Base-by-base conservation (phyloP, 92 coral and sea anemone species). In the Parazoanthus swiftii region DNA sequence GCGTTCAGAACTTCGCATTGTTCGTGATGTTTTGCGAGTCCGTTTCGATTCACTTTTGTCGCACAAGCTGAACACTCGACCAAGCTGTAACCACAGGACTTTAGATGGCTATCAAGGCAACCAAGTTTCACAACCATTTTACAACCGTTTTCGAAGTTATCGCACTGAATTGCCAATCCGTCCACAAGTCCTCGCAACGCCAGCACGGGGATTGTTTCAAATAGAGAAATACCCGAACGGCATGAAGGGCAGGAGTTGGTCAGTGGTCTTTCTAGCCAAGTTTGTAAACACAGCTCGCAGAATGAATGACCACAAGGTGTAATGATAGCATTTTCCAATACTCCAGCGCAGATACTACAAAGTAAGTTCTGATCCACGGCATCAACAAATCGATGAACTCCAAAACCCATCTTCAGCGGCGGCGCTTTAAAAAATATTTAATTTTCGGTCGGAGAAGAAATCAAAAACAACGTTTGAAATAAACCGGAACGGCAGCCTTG, bases 241-340 rank as follows among this genome's bases (percentile, higher is more conserved):
- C 99, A 97, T 8, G 95, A 91, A 35, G 99, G 99, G 79, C 99
- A 97, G 0, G 97, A 81, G n/a, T 86, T 86, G 20, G 93, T 93
- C 86, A 92, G 92, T 18, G 99, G 98, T 74, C 98, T 90, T 36
- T 91, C 94, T 18, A 97, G 89, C 99, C 99, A 97, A 25, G 91
- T 97, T 84, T 97, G 92, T 68, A 97, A 86, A 83, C 99, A 97
- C 68, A 89, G 81, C 77, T 94, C 95, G 85, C 99, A 97, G 85
- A 95, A 97, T 65, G 97, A 94, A 86, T 97, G 99, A 8, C 99
- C 99, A 80, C 99, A 97, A 37, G 96, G 96, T 63, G 99, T 95
- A 56, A 95, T 92, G 14, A 95, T 93, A 33, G 99, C 98, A 48
- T 95, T 89, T 91, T 97, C 94, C 23, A 97, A 77, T 50, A 97